These are phyloP conservation scores for Casuarius casuarius DNA, from an alignment of 2,113 vertebrate genomes.

Conservation along the genomic window DNA sequence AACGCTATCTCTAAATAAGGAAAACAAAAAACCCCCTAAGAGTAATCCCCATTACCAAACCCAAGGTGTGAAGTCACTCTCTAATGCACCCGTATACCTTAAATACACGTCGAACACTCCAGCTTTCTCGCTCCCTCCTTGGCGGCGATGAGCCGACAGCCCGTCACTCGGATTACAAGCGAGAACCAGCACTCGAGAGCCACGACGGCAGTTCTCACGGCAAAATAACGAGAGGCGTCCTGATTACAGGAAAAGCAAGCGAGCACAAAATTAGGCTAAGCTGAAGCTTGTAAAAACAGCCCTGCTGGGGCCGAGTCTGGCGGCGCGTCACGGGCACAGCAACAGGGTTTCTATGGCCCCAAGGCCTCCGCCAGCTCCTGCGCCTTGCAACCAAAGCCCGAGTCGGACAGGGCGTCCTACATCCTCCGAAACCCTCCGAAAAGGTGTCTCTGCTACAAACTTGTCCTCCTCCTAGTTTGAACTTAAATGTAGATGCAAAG, in stretches of 20 bases:
- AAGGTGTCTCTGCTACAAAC: no score
- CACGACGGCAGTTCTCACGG: background rate
- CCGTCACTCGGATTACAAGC: background rate
- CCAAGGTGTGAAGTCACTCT: background rate
- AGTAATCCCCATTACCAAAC: background rate
- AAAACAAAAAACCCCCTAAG: background rate
- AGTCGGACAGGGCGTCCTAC: no score
- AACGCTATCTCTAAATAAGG: background rate
- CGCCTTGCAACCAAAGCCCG: no score
- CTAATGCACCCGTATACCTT: background rate
- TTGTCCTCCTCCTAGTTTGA: no score
- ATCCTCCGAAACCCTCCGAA: no score
- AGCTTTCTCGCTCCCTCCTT: background rate
- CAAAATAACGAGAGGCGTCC: background rate
- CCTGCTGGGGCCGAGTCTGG: no score
- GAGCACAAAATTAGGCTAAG: background rate
- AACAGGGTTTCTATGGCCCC: no score
- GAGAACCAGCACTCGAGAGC: background rate
- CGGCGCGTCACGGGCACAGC: no score
- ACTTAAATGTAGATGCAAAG: no score
- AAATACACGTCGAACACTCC: background rate
- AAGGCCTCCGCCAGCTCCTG: no score
- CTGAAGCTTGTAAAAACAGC: no score
- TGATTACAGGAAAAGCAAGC: background rate
- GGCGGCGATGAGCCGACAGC: background rate